Evolutionary conservation across 2,113 vertebrate genomes (phyloP).

Genomic region (Actenoides lindsayi): DNA sequence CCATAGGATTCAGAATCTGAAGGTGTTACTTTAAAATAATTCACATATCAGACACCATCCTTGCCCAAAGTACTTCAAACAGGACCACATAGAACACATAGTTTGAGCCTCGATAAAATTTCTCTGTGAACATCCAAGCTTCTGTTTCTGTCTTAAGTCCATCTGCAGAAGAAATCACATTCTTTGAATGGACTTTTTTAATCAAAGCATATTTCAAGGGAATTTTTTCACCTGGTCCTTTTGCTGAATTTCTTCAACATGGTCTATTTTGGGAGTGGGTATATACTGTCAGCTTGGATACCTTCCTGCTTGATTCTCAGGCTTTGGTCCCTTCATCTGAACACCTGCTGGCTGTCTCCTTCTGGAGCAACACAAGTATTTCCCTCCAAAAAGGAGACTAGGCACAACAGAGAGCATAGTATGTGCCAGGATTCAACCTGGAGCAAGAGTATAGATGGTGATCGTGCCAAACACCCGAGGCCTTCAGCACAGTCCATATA

Average conservation of each 20-base stretch:
- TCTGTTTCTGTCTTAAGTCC: neutral
- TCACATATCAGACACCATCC: neutral
- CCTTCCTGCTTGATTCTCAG: constrained; percentile 16
- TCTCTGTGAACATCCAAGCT: neutral
- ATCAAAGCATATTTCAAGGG: neutral
- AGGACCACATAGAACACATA: neutral
- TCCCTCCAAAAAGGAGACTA: neutral
- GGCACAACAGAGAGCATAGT: neutral
- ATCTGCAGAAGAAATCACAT: neutral
- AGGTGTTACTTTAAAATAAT: neutral
- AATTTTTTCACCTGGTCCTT: neutral
- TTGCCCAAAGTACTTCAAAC: neutral
- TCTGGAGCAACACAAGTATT: neutral
- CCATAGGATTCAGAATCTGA: neutral
- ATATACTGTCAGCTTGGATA: neutral
- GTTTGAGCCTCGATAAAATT: neutral
- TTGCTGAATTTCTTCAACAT: neutral
- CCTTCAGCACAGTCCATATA: neutral
- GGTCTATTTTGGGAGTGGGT: neutral
- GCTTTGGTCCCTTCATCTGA: neutral
- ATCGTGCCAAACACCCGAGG: neutral
- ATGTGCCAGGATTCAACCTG: neutral
- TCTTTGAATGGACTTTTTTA: neutral
- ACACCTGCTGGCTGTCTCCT: neutral
- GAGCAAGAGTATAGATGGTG: neutral